Base-by-base conservation (phyloP, 1,140 invertebrate species). In the Drosophila varians region DNA sequence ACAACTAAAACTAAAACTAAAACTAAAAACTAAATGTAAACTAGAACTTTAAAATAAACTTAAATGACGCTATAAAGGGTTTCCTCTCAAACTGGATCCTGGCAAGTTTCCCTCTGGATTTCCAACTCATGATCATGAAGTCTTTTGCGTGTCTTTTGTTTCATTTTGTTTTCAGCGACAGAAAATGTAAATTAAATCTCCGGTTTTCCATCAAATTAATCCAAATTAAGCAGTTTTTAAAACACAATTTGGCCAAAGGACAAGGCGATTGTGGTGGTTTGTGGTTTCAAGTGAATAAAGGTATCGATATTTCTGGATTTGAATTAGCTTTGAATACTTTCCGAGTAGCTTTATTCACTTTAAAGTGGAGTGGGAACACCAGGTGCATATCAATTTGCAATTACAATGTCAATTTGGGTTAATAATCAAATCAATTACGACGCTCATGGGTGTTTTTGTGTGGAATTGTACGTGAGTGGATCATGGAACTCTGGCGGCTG, bases 1-100 rank as follows among this genome's bases (percentile, higher is more conserved):
- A 73, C 49, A 72, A 66, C 28, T 45, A 57, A 61, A 71, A 61
- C 31, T 69, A 53, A 21, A 72, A 66, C 28, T 45, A 57, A 61
- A 71, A 61, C 31, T 69, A 53, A 21, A 49, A 38, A 21, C 54
- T 60, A 70, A 45, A 36, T 11, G 26, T 60, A 47, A 25, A 47
- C 48, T 25, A 16, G 47, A 26, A 56, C 61, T n/a, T 47, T 11
- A 9, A 62, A 45, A n/a, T 31, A 40, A 65, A 53, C 14, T 54
- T 5, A 12, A 28, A 36, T 21, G 12, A 46, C 4, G 49, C 14
- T 42, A n/a, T n/a, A 49, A 23, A 19, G 23, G 25, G n/a, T 42
- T 51, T 65, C 26, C n/a, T 65, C 34, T 49, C 34, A 61, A 43
- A 31, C 52, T 61, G 38, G 57, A 11, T 31, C 28, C 28, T 31